Base-by-base conservation (phyloP, 1,140 invertebrate species). In the Aphelenchoides fujianensis region DNA sequence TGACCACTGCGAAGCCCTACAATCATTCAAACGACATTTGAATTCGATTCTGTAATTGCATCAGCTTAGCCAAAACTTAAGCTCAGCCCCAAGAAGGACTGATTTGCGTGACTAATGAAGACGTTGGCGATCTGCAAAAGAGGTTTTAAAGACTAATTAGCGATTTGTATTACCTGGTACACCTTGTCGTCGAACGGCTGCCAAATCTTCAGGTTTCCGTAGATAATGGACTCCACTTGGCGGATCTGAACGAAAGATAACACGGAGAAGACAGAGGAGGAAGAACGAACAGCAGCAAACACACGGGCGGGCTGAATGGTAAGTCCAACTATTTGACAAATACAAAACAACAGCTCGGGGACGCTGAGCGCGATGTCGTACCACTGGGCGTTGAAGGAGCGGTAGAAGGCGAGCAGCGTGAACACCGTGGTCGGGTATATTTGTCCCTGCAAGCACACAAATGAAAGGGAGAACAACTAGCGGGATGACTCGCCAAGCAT, bases 1-100 rank as follows among this genome's bases (percentile, higher is more conserved):
- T 75, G 2, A 75, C 74, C 34, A 75, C 75, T 19, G 74, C 76
- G 37, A 75, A 75, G 41, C 74, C 74, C 74, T 76, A 75, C 19
- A n/a, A n/a, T n/a, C n/a, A n/a, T n/a, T n/a, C n/a, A n/a, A n/a
- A n/a, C n/a, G n/a, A n/a, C n/a, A n/a, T n/a, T n/a, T n/a, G n/a
- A n/a, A n/a, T n/a, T n/a, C n/a, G n/a, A n/a, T n/a, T n/a, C n/a
- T n/a, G n/a, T n/a, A n/a, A n/a, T n/a, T n/a, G n/a, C n/a, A n/a
- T n/a, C n/a, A n/a, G n/a, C n/a, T n/a, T n/a, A n/a, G n/a, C n/a
- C n/a, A n/a, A n/a, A n/a, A n/a, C n/a, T n/a, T n/a, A n/a, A n/a
- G n/a, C n/a, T n/a, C n/a, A n/a, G n/a, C n/a, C n/a, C n/a, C n/a
- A n/a, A n/a, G 77, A 68, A 31, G 79, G 77, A 9, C 74, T 75